phyloP scores from a whole-genome alignment of 2,797 vertebrate genomes.

The Menidia menidia region DNA sequence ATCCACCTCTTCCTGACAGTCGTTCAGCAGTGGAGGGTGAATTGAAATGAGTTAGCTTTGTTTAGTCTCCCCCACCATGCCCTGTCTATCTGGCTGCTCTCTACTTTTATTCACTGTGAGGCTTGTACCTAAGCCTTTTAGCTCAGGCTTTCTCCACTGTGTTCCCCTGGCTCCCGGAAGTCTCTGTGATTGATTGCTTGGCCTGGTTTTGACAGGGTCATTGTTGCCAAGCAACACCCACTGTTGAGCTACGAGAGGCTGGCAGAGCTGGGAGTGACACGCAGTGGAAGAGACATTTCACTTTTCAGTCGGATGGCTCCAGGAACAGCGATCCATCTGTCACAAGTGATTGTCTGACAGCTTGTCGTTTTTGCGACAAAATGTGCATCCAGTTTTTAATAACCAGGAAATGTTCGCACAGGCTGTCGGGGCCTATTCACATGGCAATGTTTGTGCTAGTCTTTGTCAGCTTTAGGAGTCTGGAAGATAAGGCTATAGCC shows the following conservation, averaged over 20 bases:
- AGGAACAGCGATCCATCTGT: constrained; percentile 1
- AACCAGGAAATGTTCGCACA: neutral
- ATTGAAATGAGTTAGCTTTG: constrained; percentile 66
- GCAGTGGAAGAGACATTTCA: constrained; percentile 40
- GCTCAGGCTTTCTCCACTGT: constrained; percentile 47
- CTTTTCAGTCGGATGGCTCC: constrained; percentile 25
- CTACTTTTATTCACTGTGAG: constrained; percentile 57
- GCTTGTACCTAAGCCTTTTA: constrained; percentile 65
- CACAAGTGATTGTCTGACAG: neutral
- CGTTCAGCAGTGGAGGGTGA: constrained; percentile 46
- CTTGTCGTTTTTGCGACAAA: neutral
- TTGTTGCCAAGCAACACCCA: constrained; percentile 74
- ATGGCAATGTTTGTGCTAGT: neutral
- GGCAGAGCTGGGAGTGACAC: constrained; percentile 53
- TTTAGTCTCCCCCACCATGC: constrained; percentile 49
- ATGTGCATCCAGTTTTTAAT: neutral
- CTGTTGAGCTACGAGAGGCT: constrained; percentile 52
- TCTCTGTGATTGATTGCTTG: constrained; percentile 77
- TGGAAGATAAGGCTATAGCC: neutral
- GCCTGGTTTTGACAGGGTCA: constrained; percentile 66
- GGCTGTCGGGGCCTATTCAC: neutral
- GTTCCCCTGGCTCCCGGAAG: constrained; percentile 62
- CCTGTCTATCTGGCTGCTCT: constrained; percentile 53
- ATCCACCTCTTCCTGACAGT: constrained; percentile 18
- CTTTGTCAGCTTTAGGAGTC: neutral